A percentile compares a stretch with the other conserved stretches of the same genome.
phyloP scores from a whole-genome alignment of 2,888 invertebrate species.

The Plebejus anna region DNA sequence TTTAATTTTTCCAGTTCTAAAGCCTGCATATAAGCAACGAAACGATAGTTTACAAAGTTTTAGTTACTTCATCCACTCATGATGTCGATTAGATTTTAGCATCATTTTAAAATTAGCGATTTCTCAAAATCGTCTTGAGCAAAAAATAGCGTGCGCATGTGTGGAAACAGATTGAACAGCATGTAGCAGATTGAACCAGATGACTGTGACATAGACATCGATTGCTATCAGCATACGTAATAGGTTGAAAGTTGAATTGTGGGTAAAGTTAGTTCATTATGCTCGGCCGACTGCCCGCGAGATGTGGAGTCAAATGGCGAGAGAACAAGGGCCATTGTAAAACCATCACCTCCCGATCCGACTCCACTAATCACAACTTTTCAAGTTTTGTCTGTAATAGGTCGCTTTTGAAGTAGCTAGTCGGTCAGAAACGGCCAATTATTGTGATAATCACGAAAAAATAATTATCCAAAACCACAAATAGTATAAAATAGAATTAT shows the following conservation, averaged over 20 bases:
- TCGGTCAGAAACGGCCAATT: background rate
- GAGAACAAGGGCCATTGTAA: constrained; percentile 2
- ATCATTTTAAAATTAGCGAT: too few species aligned
- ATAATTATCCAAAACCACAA: too few species aligned
- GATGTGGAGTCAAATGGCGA: background rate
- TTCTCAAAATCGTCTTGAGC: too few species aligned
- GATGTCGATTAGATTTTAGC: too few species aligned
- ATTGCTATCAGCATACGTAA: background rate
- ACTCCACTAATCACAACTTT: background rate
- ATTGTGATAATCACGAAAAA: background rate
- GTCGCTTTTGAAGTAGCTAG: background rate
- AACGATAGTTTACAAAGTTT: too few species aligned
- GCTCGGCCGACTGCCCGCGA: background rate
- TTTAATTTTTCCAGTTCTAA: too few species aligned
- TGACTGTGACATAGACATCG: background rate
- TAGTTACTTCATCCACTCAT: too few species aligned
- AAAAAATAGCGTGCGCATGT: too few species aligned
- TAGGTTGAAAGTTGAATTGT: background rate
- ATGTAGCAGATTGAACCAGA: too few species aligned
- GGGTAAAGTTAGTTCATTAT: background rate
- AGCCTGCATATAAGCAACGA: too few species aligned
- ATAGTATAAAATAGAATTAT: too few species aligned
- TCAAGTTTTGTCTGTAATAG: background rate
- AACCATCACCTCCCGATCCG: background rate
- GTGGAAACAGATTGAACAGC: too few species aligned